These are phyloP conservation scores for Peromyscus leucopus DNA, from an alignment of 2,113 vertebrate genomes.

Conservation along the genomic window DNA sequence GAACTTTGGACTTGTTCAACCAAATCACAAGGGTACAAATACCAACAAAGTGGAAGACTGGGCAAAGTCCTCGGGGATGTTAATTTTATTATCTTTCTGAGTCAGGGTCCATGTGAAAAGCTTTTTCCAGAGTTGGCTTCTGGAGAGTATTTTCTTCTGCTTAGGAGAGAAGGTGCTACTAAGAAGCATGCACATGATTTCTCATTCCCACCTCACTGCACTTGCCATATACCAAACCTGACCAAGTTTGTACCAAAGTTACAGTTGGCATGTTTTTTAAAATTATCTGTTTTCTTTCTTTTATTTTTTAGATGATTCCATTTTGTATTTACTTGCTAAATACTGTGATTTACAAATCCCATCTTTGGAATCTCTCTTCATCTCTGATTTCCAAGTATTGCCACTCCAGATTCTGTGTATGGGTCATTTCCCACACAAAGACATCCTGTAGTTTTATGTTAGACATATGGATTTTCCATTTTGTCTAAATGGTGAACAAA, in stretches of 20 bases:
- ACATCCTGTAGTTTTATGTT: neutral
- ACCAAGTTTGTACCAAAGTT: neutral
- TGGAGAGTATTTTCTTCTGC: neutral
- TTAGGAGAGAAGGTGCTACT: neutral
- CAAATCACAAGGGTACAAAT: neutral
- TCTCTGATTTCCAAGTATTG: neutral
- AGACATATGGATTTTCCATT: neutral
- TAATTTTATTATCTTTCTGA: neutral
- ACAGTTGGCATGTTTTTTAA: neutral
- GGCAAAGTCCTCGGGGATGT: neutral
- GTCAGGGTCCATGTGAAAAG: accelerated
- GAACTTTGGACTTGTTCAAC: neutral
- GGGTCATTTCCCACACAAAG: neutral
- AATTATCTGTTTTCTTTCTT: neutral
- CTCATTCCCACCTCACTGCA: neutral
- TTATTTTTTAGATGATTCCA: neutral
- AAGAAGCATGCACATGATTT: neutral
- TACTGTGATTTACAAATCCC: neutral
- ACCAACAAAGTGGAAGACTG: neutral
- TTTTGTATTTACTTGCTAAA: neutral
- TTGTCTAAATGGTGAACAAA: neutral
- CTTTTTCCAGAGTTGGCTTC: neutral
- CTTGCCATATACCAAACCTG: neutral
- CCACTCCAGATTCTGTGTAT: neutral
- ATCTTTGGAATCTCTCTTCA: neutral